Percentiles rank a stretch among this genome's conserved stretches.
Evolutionary conservation across 1,140 invertebrate species (phyloP).

Genomic region (Tetragnatha versicolor): DNA sequence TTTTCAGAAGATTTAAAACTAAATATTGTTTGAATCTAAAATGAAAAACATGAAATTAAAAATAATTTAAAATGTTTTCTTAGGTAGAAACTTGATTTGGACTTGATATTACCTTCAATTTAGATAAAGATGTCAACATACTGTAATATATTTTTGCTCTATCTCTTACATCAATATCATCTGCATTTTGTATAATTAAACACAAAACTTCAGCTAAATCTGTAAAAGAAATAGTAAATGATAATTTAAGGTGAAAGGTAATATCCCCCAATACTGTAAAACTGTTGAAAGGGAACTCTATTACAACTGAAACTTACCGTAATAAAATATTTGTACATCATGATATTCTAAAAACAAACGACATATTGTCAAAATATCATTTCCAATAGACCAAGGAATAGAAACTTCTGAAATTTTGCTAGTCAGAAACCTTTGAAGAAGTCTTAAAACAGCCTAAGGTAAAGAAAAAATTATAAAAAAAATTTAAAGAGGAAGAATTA

Average conservation of each 20-base stretch:
- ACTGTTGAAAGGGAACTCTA: background rate
- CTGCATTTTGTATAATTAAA: conserved; percentile 5
- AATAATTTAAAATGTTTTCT: background rate
- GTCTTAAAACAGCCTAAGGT: conserved; percentile 25
- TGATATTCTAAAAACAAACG: conserved; percentile 29
- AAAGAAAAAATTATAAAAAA: background rate
- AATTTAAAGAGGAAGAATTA: background rate
- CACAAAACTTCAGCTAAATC: conserved; percentile 49
- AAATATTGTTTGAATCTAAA: conserved; percentile 39
- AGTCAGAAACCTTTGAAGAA: conserved; percentile 29
- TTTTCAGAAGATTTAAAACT: background rate
- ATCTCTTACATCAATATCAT: conserved; percentile 45
- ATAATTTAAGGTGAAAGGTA: background rate
- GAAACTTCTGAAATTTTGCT: background rate
- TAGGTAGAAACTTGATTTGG: background rate
- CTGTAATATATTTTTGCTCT: conserved; percentile 52
- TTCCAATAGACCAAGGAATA: conserved; percentile 27
- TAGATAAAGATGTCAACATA: conserved; percentile 38
- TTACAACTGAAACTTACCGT: conserved; percentile 10
- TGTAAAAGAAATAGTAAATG: background rate
- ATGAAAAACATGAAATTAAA: background rate
- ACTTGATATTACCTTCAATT: conserved; percentile 13
- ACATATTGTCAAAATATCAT: conserved; percentile 33
- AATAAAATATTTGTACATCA: conserved; percentile 42
- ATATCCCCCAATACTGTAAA: background rate